Evolutionary conservation across 92 coral and sea anemone species (phyloP).

Genomic region (Siderastrea siderea): DNA sequence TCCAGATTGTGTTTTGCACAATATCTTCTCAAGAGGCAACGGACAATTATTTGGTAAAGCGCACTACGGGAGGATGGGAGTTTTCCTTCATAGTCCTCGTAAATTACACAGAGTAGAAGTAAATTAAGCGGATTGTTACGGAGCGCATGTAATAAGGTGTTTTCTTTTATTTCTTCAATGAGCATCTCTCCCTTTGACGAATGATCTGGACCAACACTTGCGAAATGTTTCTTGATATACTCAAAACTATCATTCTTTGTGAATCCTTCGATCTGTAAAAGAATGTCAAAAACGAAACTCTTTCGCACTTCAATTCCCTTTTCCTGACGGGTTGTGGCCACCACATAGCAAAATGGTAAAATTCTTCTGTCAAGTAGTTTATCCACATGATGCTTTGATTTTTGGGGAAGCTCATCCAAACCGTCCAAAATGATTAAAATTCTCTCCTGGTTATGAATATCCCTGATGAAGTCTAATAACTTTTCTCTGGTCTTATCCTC

Average conservation of each 20-base stretch:
- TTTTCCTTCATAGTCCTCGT: conserved; percentile 10
- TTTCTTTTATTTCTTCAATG: neutral
- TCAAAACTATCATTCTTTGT: neutral
- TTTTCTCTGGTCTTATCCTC: neutral
- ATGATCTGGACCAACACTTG: neutral
- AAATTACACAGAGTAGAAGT: conserved; percentile 33
- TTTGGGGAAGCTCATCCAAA: conserved; percentile 6
- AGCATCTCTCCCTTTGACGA: conserved; percentile 15
- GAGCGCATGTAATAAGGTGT: neutral
- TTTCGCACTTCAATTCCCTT: conserved; percentile 13
- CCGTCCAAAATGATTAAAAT: conserved; percentile 18
- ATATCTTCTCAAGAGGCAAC: neutral
- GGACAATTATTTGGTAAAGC: conserved; percentile 19
- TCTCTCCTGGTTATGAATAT: neutral
- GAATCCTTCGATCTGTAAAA: neutral
- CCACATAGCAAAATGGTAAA: neutral
- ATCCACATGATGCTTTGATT: neutral
- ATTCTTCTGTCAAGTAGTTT: conserved; percentile 1
- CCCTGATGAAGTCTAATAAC: neutral
- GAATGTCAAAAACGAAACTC: neutral
- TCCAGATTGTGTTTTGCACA: neutral
- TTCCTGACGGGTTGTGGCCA: conserved; percentile 8
- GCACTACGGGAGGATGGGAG: conserved; percentile 9
- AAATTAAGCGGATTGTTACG: conserved; percentile 16
- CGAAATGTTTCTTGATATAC: conserved; percentile 5